phyloP scores from a whole-genome alignment of 2,113 vertebrate species.

The Mus spicilegus region DNA sequence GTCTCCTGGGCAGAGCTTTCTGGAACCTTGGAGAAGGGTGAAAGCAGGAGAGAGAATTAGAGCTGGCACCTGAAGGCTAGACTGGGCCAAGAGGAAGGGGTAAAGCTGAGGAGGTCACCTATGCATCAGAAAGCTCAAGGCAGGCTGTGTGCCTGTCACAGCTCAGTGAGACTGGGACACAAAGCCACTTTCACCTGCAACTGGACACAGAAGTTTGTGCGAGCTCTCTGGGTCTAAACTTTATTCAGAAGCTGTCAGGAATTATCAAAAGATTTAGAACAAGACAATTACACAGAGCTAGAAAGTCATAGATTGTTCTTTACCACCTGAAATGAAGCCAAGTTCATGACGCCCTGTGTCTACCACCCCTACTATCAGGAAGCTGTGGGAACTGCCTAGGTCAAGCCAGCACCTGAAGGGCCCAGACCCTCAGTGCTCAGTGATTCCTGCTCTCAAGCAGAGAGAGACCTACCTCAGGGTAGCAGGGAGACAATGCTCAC shows the following conservation, averaged over 20 bases:
- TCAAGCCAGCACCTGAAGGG: not conserved
- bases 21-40: not conserved
- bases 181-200: not conserved
- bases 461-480: not conserved
- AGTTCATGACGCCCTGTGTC: not conserved
- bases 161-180: fast-evolving
- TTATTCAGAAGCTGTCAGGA: not conserved
- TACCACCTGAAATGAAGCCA: not conserved
- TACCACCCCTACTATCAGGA: not conserved
- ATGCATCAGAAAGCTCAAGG: fast-evolving
- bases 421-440: not conserved
- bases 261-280: not conserved
- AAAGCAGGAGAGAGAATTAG: not conserved
- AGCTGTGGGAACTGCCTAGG: not conserved
- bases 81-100: not conserved
- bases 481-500: not conserved
- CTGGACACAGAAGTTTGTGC: not conserved
- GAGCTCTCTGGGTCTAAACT: not conserved
- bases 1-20: not conserved
- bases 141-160: not conserved
- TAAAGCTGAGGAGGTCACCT: not conserved
- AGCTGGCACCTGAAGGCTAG: not conserved
- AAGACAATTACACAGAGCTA: not conserved
- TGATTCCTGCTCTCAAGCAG: not conserved
- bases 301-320: not conserved